Evolutionary conservation across 2,888 invertebrate genomes (phyloP).

Genomic region (Synanthedon myopaeformis): DNA sequence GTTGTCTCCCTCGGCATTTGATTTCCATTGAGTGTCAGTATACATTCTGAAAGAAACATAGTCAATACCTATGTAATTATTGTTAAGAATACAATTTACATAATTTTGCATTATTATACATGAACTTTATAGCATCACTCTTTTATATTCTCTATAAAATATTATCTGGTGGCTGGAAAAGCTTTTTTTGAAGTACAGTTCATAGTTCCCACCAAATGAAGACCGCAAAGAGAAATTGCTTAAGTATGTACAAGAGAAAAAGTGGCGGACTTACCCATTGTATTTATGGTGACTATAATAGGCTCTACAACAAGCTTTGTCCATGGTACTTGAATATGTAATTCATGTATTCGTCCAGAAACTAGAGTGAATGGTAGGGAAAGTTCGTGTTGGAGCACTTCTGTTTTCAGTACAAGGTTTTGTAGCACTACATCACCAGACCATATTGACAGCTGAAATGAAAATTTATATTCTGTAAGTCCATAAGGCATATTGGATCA

Average conservation of each 20-base stretch:
- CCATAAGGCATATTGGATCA: background rate
- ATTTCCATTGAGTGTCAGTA: background rate
- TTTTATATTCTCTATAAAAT: no score
- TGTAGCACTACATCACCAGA: conserved; percentile 94
- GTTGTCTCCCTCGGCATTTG: background rate
- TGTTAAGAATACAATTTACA: no score
- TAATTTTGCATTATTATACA: no score
- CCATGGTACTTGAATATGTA: conserved; percentile 94
- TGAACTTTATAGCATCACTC: no score
- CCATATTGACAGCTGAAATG: conserved; percentile 89
- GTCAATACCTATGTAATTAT: no score
- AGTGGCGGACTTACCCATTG: conserved; percentile 76
- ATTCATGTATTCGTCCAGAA: conserved; percentile 94
- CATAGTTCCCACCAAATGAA: no score
- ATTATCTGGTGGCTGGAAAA: no score
- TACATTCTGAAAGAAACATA: background rate
- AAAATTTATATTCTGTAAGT: background rate
- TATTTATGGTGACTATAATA: conserved; percentile 93
- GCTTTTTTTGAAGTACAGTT: no score
- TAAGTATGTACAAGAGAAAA: no score
- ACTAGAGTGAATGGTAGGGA: conserved; percentile 91
- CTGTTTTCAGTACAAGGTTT: conserved; percentile 91
- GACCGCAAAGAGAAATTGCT: no score
- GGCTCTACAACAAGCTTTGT: conserved; percentile 95
- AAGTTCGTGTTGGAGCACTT: conserved; percentile 90